Evolutionary conservation across 2,888 invertebrate genomes (phyloP), one percentile per base, ranked within the genome.

Genomic region (Mythimna lalbum): DNA sequence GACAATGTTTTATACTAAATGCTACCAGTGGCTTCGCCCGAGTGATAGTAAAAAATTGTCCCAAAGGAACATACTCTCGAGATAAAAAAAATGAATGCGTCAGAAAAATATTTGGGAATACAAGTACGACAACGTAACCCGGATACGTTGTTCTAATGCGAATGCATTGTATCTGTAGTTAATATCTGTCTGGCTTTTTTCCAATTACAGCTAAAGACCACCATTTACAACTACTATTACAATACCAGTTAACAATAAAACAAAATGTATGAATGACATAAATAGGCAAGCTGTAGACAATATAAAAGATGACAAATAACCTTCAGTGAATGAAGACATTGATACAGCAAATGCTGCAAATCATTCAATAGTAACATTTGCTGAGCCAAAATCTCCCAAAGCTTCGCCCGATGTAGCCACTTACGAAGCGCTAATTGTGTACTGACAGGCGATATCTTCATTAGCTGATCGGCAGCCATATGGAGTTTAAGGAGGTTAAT

Each of bases 371-470:
- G 33, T 5, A 33, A 9, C 19, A 4, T 63, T 63, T 21, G 43
- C 36, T 62, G 23, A 64, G 31, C 10, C n/a, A 9, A 14, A 55
- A 61, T 27, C 47, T 52, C 27, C 27, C 17, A 55, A 66, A 55
- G 31, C 50, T 1, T 55, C 17, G 19, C 33, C 43, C 64, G 43
- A 59, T 61, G 63, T 33, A 66, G 70, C 69, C 62, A 73, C 53
- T 73, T 63, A 70, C 60, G n/a, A 23, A 33, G 19, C 57, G 59
- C 69, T 72, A 69, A 75, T 75, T 68, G 69, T 52, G 63, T 69
- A 68, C 63, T 80, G 80, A 78, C 80, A 80, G 78, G 53, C 63
- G 62, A 74, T 78, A 83, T 74, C 74, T 77, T 83, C 55, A 80
- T 79, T 75, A 52, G 53, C 43, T 49, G 62, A 69, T 69, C 65